Conservation (phyloP, 2,113 vertebrate species). For the Thamnaconus septentrionalis region DNA sequence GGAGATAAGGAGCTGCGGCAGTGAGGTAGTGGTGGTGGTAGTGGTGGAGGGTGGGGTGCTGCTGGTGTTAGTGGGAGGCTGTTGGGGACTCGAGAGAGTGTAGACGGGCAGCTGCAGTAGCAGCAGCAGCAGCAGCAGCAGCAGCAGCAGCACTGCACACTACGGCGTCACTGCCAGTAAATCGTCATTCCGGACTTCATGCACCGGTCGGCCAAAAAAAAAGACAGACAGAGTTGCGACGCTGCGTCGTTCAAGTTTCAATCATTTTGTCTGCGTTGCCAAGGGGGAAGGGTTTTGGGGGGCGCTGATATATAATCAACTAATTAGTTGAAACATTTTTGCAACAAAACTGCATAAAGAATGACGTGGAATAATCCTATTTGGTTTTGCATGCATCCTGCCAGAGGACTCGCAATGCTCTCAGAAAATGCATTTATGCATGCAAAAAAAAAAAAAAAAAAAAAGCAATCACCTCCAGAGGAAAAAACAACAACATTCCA, state of each 20-base stretch:
- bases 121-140: too few relatives aligned
- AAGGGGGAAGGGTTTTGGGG: too few relatives aligned
- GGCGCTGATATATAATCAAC: too few relatives aligned
- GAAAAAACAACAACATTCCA: background rate
- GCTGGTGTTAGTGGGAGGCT: constrained; percentile 45
- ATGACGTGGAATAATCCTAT: constrained; percentile 20
- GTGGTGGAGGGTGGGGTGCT: constrained; percentile 13
- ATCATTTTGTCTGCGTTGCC: background rate
- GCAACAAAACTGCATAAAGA: constrained; percentile 28
- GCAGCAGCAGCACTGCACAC: constrained; percentile 56
- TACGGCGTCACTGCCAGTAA: constrained; percentile 27
- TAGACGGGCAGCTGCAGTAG: constrained; percentile 47
- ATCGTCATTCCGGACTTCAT: background rate
- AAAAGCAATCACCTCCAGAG: too few relatives aligned
- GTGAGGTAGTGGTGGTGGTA: constrained; percentile 19
- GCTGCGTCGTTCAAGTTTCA: constrained; percentile 39
- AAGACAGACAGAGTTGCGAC: constrained; percentile 16
- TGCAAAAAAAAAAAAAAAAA: background rate
- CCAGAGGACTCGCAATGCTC: constrained; percentile 13
- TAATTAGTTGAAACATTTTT: too few relatives aligned
- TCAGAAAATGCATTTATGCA: background rate
- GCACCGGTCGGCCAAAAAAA: background rate
- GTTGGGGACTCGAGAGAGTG: constrained; percentile 36
- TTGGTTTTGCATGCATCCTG: constrained; percentile 18
- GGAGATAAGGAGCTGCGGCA: constrained; percentile 74